Base-by-base conservation (phyloP, 1,140 invertebrate species). In the Leptinotarsa lineolata region DNA sequence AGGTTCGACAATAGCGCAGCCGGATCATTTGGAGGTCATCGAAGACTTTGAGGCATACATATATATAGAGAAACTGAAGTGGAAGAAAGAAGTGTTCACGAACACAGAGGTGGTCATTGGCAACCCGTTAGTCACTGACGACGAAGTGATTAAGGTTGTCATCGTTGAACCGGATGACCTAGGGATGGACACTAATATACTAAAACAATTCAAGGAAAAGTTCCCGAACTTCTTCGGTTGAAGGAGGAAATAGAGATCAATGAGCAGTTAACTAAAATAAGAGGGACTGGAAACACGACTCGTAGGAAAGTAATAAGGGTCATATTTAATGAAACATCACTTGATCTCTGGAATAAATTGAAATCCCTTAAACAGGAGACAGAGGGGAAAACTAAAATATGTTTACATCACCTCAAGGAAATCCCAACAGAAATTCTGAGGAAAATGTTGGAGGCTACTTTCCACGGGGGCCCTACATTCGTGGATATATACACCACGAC, bases 371-470 rank as follows among this genome's bases (percentile, higher is more conserved):
- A 59, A 30, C 30, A 58, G 5, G 71, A 72, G n/a, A n/a, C 24
- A 48, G 22, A 20, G 6, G 63, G 1, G 45, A 63, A 72, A 18
- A 18, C 15, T 1, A 24, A 24, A 6, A 22, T 72, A 5, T 18
- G 54, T 21, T 24, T 72, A 6, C n/a, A 72, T 58, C n/a, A 39
- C 12, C 30, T 66, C 20, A 58, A 58, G 22, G 71, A 22, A 18
- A 68, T 69, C 39, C n/a, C 45, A 39, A 30, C 13, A 3, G 54
- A 60, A 18, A 68, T 18, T 24, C 16, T 59, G 12, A 64, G 54
- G 21, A 66, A 76, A 39, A 76, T 76, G 71, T n/a, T 66, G 70
- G 69, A 73, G 61, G 22, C 39, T 6, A 68, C 71, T 4, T 68
- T 76, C 54, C 59, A 68, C 4, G 69, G 66, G 3, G 59, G 59